A percentile compares a stretch with the other conserved stretches of the same genome.
Evolutionary conservation across 2,113 vertebrate genomes (phyloP).

Genomic region (Myotis davidii): DNA sequence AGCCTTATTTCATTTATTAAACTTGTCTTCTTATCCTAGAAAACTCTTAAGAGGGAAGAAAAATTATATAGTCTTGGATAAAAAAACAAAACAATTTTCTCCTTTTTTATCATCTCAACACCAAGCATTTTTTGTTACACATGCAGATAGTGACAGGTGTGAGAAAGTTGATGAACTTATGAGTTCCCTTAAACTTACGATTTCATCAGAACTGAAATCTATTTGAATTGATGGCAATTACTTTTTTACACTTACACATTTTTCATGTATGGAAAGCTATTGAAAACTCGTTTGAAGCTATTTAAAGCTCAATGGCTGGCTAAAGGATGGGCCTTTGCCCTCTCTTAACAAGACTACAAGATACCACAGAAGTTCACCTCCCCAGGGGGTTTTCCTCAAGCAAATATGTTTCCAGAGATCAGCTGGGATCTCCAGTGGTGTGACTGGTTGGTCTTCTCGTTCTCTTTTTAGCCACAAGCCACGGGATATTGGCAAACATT

Average conservation of each 20-base stretch:
- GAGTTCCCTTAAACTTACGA: not conserved
- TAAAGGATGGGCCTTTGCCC: accelerated
- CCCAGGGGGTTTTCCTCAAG: not conserved
- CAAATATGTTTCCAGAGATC: not conserved
- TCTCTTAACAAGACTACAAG: not conserved
- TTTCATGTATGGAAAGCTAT: not conserved
- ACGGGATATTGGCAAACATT: constrained; percentile 67
- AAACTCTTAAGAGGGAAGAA: not conserved
- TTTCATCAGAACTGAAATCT: not conserved
- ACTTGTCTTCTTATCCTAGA: not conserved
- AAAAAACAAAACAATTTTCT: not conserved
- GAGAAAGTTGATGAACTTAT: not conserved
- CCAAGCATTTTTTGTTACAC: not conserved
- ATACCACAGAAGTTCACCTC: not conserved
- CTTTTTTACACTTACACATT: not conserved
- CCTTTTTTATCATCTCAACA: not conserved
- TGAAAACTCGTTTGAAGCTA: not conserved
- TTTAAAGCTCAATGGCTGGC: not conserved
- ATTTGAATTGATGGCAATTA: not conserved
- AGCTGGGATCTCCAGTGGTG: not conserved
- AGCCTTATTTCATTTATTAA: not conserved
- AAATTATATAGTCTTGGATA: not conserved
- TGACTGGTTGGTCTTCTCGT: constrained; percentile 23
- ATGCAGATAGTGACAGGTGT: not conserved
- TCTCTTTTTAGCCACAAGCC: constrained; percentile 66